Conservation (phyloP, 2,113 vertebrate genomes). For the Penelope pileata region DNA sequence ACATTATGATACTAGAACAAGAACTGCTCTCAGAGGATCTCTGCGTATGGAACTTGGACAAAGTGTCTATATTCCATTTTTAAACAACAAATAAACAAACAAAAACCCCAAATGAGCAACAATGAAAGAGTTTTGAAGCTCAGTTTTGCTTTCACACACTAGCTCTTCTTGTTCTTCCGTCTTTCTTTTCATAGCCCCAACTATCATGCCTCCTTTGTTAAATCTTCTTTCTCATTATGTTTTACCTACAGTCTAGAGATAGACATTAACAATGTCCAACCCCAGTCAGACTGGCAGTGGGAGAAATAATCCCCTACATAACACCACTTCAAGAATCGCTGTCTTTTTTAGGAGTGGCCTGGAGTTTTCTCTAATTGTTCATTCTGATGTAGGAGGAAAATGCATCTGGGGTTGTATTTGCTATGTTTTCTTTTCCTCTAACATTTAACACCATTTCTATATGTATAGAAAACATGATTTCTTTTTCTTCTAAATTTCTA, state of each 20-base stretch:
- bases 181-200: not conserved
- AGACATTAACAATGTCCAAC: not conserved
- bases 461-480: not conserved
- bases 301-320: not conserved
- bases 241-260: not conserved
- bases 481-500: not conserved
- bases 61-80: not conserved
- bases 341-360: not conserved
- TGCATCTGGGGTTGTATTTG: not conserved
- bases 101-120: not conserved
- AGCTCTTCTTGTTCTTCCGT: not conserved
- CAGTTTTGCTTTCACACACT: not conserved
- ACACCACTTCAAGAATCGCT: not conserved
- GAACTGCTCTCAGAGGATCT: not conserved
- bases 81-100: not conserved
- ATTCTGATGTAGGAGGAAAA: not conserved
- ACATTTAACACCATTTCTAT: not conserved
- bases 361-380: not conserved
- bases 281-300: not conserved
- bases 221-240: not conserved
- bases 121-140: not conserved
- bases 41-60: not conserved
- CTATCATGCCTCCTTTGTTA: not conserved
- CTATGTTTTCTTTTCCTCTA: not conserved
- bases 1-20: not conserved